Base-by-base conservation (phyloP, 1,140 invertebrate genomes). In the Nomia melanderi region DNA sequence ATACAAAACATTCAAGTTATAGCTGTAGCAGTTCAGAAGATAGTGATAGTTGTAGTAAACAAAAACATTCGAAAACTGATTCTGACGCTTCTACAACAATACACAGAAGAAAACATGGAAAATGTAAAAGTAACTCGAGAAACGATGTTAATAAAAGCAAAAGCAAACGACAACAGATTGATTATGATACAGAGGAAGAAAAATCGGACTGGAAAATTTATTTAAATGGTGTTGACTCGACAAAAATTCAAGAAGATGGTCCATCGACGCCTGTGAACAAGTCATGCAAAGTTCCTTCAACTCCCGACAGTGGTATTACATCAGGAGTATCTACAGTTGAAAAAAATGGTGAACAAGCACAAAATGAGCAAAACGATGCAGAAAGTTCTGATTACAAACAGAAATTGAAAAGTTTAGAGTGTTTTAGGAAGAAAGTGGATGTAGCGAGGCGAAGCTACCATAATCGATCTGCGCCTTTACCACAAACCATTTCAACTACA, bases 271-370 rank as follows among this genome's bases (percentile, higher is more conserved):
- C 89, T 7, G 56, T 71, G 11, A 88, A 87, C 47, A 82, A 81
- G 60, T 74, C 74, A 4, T 81, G 59, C 29, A 86, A 85, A 77
- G 53, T 83, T 66, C 76, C 79, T 71, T 83, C 84, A 6, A 89
- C 88, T 0, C 88, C 90, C 8, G 91, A 92, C 39, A 91, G 90
- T 54, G 91, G 90, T 23, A 88, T 92, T 36, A 88, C 85, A 0
- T 91, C 90, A 9, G 87, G 86, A 7, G 56, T 90, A 2, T 91
- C 91, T 4, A 90, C 89, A 0, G 64, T 60, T 0, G 89, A 90
- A 29, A 92, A 89, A 53, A 86, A 62, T 62, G 70, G 67, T 47
- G 67, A 64, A 7, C 79, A 78, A 20, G 33, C 77, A 20, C 79
- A 79, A 29, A 78, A 73, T 23, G 82, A 73, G 9, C 53, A 74